phyloP scores from a whole-genome alignment of 2,888 invertebrate species.

The Synanthedon formicaeformis region DNA sequence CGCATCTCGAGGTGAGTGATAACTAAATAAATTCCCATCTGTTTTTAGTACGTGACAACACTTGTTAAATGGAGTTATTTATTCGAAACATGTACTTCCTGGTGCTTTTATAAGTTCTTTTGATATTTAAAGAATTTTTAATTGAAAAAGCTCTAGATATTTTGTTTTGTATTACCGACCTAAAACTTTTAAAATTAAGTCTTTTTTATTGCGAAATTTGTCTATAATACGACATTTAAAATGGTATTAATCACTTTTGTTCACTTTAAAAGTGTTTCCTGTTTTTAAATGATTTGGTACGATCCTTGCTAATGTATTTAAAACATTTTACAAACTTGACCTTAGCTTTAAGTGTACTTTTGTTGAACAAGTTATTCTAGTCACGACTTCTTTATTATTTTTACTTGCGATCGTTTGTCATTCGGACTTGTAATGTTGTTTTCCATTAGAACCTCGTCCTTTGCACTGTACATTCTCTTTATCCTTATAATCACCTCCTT shows the following conservation, averaged over 20 bases:
- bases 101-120: background rate
- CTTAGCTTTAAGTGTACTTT: background rate
- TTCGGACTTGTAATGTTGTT: constrained; percentile 1
- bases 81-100: background rate
- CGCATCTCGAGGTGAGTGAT: constrained; percentile 42
- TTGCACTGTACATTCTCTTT: background rate
- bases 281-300: no score
- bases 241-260: no score
- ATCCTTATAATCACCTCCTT: background rate
- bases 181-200: no score
- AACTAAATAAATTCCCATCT: no score
- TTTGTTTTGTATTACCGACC: no score
- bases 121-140: no score
- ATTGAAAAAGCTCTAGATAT: no score
- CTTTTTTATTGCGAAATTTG: no score
- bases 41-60: background rate
- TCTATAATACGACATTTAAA: no score
- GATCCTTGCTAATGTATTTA: no score
- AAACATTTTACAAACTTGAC: background rate
- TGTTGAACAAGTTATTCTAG: constrained; percentile 1
- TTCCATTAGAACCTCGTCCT: background rate
- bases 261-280: no score
- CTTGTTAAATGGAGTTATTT: background rate
- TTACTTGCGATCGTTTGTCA: constrained; percentile 5
- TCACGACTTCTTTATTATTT: constrained; percentile 6